Conservation (phyloP, 2,888 invertebrate species). For the Tenthredo amoena region DNA sequence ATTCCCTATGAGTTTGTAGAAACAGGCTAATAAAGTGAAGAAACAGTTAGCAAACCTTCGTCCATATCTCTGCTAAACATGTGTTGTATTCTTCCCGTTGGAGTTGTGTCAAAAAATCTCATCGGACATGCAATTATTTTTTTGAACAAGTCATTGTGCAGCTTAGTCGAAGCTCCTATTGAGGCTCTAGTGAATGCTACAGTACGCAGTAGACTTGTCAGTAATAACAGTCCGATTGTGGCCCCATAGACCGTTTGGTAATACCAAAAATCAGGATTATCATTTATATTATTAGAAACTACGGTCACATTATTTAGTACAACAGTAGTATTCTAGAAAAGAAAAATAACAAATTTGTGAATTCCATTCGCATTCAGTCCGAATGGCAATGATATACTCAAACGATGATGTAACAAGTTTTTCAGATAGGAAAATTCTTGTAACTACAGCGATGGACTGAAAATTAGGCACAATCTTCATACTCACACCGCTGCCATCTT, state of each 20-base stretch:
- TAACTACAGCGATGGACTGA: background rate
- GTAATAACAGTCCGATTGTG: slow-evolving; percentile 79
- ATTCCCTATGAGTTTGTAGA: background rate
- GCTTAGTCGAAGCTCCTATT: slow-evolving; percentile 79
- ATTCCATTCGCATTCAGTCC: background rate
- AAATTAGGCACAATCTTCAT: background rate
- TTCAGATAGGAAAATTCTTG: background rate
- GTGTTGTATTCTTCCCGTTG: slow-evolving; percentile 80
- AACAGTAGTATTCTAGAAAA: slow-evolving; percentile 63
- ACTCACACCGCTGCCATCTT: slow-evolving; percentile 74
- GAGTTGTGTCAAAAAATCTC: slow-evolving; percentile 68
- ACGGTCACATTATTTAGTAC: slow-evolving; percentile 66
- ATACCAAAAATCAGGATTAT: slow-evolving; percentile 79
- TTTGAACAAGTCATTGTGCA: slow-evolving; percentile 80
- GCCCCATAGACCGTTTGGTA: slow-evolving; percentile 80
- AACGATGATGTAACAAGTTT: background rate
- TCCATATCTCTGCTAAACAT: slow-evolving; percentile 81
- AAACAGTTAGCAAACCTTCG: slow-evolving; percentile 76
- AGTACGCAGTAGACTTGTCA: slow-evolving; percentile 80
- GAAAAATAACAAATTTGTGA: background rate
- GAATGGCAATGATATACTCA: background rate
- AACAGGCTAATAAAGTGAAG: background rate
- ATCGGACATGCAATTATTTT: slow-evolving; percentile 79
- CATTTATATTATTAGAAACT: slow-evolving; percentile 75
- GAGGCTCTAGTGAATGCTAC: slow-evolving; percentile 80